Conservation (phyloP, 2,797 vertebrate species). For the Sebastolobus alascanus region DNA sequence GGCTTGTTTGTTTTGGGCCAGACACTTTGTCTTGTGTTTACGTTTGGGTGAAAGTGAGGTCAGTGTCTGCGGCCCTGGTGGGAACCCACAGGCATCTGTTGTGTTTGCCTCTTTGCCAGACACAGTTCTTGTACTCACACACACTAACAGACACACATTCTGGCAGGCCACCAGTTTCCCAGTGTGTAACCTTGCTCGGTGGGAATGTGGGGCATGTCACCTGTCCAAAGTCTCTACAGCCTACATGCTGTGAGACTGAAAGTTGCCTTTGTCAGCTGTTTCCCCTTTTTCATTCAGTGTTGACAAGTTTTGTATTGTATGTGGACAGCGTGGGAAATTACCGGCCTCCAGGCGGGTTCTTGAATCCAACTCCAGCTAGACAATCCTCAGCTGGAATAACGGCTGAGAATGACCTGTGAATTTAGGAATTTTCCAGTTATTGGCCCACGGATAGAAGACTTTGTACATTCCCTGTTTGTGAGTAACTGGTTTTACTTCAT, state of each 20-base stretch:
- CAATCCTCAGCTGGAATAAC: background rate
- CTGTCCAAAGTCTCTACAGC: conserved; percentile 56
- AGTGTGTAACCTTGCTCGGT: conserved; percentile 43
- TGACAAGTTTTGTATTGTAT: background rate
- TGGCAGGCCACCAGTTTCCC: conserved; percentile 48
- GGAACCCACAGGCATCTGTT: conserved; percentile 74
- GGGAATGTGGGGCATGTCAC: conserved; percentile 58
- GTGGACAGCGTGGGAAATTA: conserved; percentile 16
- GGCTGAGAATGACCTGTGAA: background rate
- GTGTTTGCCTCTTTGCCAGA: conserved; percentile 60
- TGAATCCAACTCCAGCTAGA: background rate
- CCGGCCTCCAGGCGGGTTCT: background rate
- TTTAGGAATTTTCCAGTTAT: background rate
- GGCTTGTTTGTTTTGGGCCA: conserved; percentile 69
- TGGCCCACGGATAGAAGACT: background rate
- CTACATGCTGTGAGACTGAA: conserved; percentile 6
- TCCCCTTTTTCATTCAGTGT: background rate
- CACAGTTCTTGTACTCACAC: conserved; percentile 5
- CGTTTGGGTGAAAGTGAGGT: conserved; percentile 70
- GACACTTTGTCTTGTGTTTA: conserved; percentile 70
- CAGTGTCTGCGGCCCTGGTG: conserved; percentile 65
- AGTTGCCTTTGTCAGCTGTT: conserved; percentile 18
- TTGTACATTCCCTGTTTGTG: background rate
- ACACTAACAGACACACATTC: background rate
- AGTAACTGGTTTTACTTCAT: background rate